Evolutionary conservation across 2,113 vertebrate species (phyloP), one percentile per base, ranked within the genome.

Genomic region (Notarius lentiginosus): DNA sequence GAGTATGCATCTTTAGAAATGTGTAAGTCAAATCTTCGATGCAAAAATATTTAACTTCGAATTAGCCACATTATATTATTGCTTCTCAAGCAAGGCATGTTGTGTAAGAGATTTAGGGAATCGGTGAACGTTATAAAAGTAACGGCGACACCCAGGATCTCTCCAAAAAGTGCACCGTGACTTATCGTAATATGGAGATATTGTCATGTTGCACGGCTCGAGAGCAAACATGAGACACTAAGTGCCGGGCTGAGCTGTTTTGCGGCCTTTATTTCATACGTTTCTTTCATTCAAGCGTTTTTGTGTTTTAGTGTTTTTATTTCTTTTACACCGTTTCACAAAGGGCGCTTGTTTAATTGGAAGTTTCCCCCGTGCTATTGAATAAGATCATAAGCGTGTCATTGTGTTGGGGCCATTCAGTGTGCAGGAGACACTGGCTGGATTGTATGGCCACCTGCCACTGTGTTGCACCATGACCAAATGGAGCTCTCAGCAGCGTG

Each of bases 371-470:
- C 56, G 18, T 61, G 70, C 86, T 87, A 58, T 63, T 79, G 30
- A 85, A 87, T 86, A 83, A 83, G 86, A 89, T 89, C 84, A 87
- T 88, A 90, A 89, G 87, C 63, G n/a, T 84, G 53, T 49, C 86
- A 86, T 90, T 90, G 90, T 89, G 87, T 87, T 70, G 49, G 56
- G 88, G 84, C 76, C 68, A 84, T 89, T 88, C 88, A 88, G 70
- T 75, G 82, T 73, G 81, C 84, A 84, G 86, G 89, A 88, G 85
- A 90, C 88, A 88, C 90, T 88, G 86, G 79, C 86, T 89, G 84
- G 86, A 90, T 88, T 90, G 88, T 90, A 86, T 83, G 51, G 88
- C 90, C 90, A 90, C 90, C 90, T 90, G 90, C 90, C 84, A 87
- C 90, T 86, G 90, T 89, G 84, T 86, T 87, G 90, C 86, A 89